Base-by-base conservation (phyloP, 2,888 invertebrate genomes). In the Leptopilina myrica region DNA sequence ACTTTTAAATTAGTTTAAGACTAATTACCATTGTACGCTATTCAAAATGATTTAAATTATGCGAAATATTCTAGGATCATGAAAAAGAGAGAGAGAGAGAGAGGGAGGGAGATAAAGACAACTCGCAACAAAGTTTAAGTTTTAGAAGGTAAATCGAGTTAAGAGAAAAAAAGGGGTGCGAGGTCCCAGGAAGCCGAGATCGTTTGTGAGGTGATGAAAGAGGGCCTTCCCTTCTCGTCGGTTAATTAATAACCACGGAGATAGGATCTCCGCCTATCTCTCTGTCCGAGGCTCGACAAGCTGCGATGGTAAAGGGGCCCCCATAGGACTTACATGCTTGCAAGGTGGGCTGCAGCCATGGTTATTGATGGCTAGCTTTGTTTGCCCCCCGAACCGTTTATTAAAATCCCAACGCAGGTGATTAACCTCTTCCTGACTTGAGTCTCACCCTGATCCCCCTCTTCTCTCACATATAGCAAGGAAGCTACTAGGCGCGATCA, bases 241-340 rank as follows among this genome's bases (percentile, higher is more conserved):
- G 89, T 90, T 91, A 90, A 91, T 91, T 91, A 91, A 91, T 91
- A 91, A 90, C 90, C 90, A 88, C 87, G 87, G 85, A 90, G 90
- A 90, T 90, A 90, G 87, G 87, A 90, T 90, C 90, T 90, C 90
- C 90, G 90, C 90, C 90, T 90, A 90, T 90, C 89, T 89, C 85
- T 83, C 88, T 86, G 85, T 88, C 87, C 83, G 84, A 83, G 83
- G 75, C 87, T 85, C 86, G 87, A 87, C 87, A 88, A 88, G 85
- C 88, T 87, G 86, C 88, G 88, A 88, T 87, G 88, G 43, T 43
- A 43, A 43, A 86, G 86, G 86, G 86, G 83, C 77, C 81, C 81
- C 78, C 43, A 43, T 43, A 43, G 79, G 79, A 66, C 76, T 78
- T 80, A 80, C 81, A 81, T 73, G 75, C 77, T 69, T 79, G 78